Evolutionary conservation across 2,888 invertebrate species (phyloP), one percentile per base, ranked within the genome.

Genomic region (Fragum sueziense): DNA sequence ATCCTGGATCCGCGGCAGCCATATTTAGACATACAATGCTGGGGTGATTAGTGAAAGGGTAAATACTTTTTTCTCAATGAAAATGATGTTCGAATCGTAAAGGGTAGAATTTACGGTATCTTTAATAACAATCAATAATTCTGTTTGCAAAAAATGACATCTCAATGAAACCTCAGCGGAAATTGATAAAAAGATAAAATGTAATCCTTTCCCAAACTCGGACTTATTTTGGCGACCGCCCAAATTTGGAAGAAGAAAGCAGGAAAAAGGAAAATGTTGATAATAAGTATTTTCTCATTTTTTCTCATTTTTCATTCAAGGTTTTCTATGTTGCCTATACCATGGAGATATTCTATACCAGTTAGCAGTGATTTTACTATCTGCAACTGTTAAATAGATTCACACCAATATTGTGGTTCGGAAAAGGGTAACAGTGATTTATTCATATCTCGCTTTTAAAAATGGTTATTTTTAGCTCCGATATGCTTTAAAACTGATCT

Each of bases 161-260:
- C 65, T 65, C 65, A 65, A 65, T 65, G 65, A 65, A 65, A 33
- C 41, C 41, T 22, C 65, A 41, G 41, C 65, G 65, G 37, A 65
- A 65, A 65, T 65, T 65, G 65, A 65, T 65, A 65, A n/a, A 65
- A 34, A 41, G 65, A 65, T 65, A 65, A 65, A 37, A 62, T 20
- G 14, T n/a, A n/a, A n/a, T n/a, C n/a, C n/a, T n/a, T n/a, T n/a
- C n/a, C n/a, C n/a, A n/a, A n/a, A n/a, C n/a, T n/a, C n/a, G n/a
- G n/a, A n/a, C n/a, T n/a, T n/a, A n/a, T n/a, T n/a, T n/a, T n/a
- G n/a, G n/a, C n/a, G n/a, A n/a, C n/a, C n/a, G n/a, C n/a, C n/a
- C n/a, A n/a, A n/a, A n/a, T n/a, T n/a, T n/a, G n/a, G n/a, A n/a
- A n/a, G n/a, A n/a, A n/a, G n/a, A n/a, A n/a, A n/a, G n/a, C n/a